Base-by-base conservation (phyloP, 2,113 vertebrate species). In the Ranitomeya variabilis region DNA sequence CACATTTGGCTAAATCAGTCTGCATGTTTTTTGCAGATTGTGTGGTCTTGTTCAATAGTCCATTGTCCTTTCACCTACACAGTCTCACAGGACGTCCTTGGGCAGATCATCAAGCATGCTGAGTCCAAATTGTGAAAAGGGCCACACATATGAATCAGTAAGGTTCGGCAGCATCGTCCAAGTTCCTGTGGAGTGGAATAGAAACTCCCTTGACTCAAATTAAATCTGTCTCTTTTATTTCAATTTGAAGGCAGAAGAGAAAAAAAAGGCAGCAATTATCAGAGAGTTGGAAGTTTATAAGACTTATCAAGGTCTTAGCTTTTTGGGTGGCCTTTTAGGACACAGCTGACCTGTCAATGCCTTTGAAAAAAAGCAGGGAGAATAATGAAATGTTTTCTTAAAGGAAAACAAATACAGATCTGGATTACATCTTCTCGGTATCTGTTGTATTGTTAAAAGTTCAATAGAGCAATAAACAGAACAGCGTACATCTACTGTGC, bases 161-260 rank as follows among this genome's bases (percentile, higher is more conserved):
- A 64, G 91, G 89, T 95, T 92, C 92, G 94, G 94, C 94, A 93
- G 94, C 94, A 93, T 90, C 90, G 79, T 92, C 93, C 94, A 94
- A 94, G 90, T 91, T 93, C 93, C 93, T 12, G 90, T 91, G 86
- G 92, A 92, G 92, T 67, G 74, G 64, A 77, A 85, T 84, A 89
- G 73, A 85, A 84, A 85, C 51, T 89, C 87, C 87, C 87, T 85
- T 13, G 62, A 67, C 73, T 84, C 51, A 85, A 89, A 81, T 89
- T 79, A 89, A 89, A 78, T 83, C 80, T 21, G 80, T 31, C 74
- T 88, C 73, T 77, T 57, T 84, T 79, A 62, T 84, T 89, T 83
- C 69, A 76, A 57, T 76, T 67, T 85, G 87, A 73, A 84, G 79
- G 76, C 52, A 69, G 60, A 79, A 89, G 74, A 83, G 74, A 66